Base-by-base conservation (phyloP, 1,140 invertebrate genomes). In the Drosophila varians region DNA sequence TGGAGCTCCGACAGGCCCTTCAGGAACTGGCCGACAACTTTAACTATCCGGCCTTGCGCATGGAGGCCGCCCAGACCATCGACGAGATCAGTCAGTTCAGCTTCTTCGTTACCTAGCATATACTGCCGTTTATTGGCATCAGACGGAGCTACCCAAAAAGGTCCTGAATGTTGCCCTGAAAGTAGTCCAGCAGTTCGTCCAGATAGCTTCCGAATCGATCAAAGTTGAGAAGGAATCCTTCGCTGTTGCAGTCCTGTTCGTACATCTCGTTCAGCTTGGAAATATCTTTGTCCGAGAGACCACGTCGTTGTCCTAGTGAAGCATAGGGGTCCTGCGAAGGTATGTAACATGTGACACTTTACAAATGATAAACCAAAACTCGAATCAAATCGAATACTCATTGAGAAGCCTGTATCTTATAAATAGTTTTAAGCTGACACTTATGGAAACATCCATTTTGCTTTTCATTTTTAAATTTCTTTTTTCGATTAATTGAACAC, bases 231-330 rank as follows among this genome's bases (percentile, higher is more conserved):
- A 90, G 47, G 9, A 62, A 68, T 49, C 55, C 56, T 16, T 23
- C 55, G 6, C 58, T 73, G 43, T 82, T 74, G 64, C 93, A 93
- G 64, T 93, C 90, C 7, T 89, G 87, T 54, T 92, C 82, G 76
- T 96, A 95, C 94, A 95, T 95, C 68, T 91, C 92, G 69, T 94
- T 93, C 1, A 95, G 70, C 82, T 95, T 96, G 3, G 90, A 66
- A 6, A 94, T 91, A 66, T 96, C 95, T 46, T 94, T 94, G 42
- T 93, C 92, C 40, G 94, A 95, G 28, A 96, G 89, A 26, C 94
- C 94, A 9, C 92, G 89, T 48, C 95, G 92, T 90, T 95, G 95
- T 4, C 95, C 95, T 49, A 95, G 91, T 25, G 80, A 73, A 6
- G 87, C 90, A 38, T 90, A 72, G 1, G 89, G 89, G 68, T 90